Evolutionary conservation across 2,113 vertebrate genomes (phyloP), one percentile per base, ranked within the genome.

Genomic region (Poeciliopsis occidentalis): DNA sequence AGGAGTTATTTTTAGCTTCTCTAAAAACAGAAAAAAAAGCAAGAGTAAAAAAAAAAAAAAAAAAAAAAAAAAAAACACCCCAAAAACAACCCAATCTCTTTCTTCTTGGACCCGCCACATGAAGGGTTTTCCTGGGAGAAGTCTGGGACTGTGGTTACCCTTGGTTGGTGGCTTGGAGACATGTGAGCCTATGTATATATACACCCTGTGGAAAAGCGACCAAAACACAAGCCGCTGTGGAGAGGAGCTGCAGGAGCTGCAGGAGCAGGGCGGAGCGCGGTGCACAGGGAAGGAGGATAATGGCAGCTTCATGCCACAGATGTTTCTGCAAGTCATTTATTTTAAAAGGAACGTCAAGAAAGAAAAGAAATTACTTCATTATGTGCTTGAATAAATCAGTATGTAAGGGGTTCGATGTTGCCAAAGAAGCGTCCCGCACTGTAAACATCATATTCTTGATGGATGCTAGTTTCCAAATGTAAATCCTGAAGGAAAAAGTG

Each of bases 131-230:
- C 88, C 79, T 84, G 73, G 73, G 67, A 82, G 78, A 57, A 78
- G 41, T 83, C 75, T 83, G 76, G 74, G 73, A 78, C 82, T 88
- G 89, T 71, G 90, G 82, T 88, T n/a, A 29, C 44, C 44, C 76
- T 67, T 91, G 89, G 90, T 92, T 91, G 87, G 88, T 84, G 86
- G 84, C 84, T 83, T 74, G 31, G 77, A 72, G 80, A 79, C 26
- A 31, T 83, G 67, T 73, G 67, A 13, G 12, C 37, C 78, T 83
- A 86, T 86, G 80, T 87, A 81, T 85, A 83, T 85, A 81, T 80
- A 84, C 71, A 63, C 30, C 73, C 26, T 64, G 64, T 15, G 30
- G 75, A 81, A 85, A 88, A 69, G 85, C 85, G 71, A 85, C 89
- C 87, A 77, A 89, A 88, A 78, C 87, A 80, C 80, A 89, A 84